phyloP scores from a whole-genome alignment of 35 echinoderm and acorn worm species.

The Anneissia japonica region DNA sequence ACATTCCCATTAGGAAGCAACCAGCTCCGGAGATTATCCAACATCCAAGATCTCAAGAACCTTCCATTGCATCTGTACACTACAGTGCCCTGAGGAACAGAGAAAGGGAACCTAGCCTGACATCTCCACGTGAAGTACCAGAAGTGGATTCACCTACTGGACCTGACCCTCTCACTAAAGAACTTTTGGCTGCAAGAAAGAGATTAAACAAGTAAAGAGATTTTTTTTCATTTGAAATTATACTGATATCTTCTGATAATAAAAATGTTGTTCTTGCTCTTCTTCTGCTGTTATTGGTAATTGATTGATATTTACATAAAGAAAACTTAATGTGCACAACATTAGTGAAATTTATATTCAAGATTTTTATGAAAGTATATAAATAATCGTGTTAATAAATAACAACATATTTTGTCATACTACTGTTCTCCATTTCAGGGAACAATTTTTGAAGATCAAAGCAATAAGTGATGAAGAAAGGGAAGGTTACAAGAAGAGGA shows the following conservation, averaged over 20 bases:
- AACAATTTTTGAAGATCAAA: not conserved
- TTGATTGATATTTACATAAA: too few species aligned
- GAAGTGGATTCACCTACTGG: not conserved
- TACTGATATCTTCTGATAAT: too few species aligned
- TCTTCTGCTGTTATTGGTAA: too few species aligned
- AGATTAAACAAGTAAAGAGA: not conserved
- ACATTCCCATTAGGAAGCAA: slow-evolving; percentile 8
- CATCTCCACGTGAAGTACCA: not conserved
- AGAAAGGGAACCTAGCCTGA: slow-evolving; percentile 30
- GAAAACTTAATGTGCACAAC: too few species aligned
- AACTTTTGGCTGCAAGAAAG: not conserved
- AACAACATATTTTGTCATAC: too few species aligned
- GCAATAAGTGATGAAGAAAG: slow-evolving; percentile 28
- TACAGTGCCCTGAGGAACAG: slow-evolving; percentile 65
- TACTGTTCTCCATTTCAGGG: not conserved
- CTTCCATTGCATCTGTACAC: slow-evolving; percentile 67
- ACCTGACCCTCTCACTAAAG: not conserved
- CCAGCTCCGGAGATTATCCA: not conserved
- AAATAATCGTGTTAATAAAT: too few species aligned
- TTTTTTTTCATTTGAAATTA: too few species aligned
- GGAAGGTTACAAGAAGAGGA: slow-evolving; percentile 12
- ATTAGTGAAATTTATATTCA: too few species aligned
- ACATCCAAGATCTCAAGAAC: not conserved
- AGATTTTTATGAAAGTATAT: too few species aligned
- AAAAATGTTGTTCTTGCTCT: too few species aligned